Percentiles rank a stretch among this genome's conserved stretches.
phyloP scores from a whole-genome alignment of 2,113 vertebrate species.

The Fulica atra region DNA sequence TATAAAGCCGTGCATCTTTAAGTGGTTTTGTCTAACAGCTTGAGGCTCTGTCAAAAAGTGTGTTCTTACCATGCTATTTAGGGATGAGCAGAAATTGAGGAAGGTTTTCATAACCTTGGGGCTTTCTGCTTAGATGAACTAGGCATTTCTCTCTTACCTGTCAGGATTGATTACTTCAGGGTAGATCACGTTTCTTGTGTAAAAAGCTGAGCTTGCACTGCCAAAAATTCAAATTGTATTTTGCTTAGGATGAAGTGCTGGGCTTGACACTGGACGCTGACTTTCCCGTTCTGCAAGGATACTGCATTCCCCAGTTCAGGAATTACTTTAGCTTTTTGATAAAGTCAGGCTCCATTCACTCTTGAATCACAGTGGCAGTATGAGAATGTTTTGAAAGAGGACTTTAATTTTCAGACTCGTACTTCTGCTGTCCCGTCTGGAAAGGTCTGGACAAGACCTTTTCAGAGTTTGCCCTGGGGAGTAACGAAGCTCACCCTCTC shows the following conservation, averaged over 20 bases:
- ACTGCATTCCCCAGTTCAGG: neutral
- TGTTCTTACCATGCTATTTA: neutral
- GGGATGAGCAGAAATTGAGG: neutral
- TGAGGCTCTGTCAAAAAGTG: constrained; percentile 10
- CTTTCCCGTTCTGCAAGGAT: neutral
- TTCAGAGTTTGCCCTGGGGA: neutral
- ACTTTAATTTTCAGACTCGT: neutral
- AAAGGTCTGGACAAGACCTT: neutral
- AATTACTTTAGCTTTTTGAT: neutral
- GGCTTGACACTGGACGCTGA: neutral
- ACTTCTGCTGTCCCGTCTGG: neutral
- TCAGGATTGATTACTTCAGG: constrained; percentile 4
- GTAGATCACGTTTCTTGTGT: constrained; percentile 5
- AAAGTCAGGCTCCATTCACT: neutral
- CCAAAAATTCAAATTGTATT: neutral
- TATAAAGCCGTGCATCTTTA: neutral
- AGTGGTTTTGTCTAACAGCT: neutral
- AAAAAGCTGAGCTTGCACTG: neutral
- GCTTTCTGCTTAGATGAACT: constrained; percentile 26
- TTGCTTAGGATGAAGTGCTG: neutral
- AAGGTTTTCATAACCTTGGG: constrained; percentile 26
- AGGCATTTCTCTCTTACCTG: constrained; percentile 8
- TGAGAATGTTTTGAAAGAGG: neutral
- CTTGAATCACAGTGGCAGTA: neutral
- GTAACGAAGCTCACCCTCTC: neutral